These are phyloP conservation scores for Trachemys scripta DNA, from an alignment of 2,113 vertebrate genomes.

Conservation along the genomic window DNA sequence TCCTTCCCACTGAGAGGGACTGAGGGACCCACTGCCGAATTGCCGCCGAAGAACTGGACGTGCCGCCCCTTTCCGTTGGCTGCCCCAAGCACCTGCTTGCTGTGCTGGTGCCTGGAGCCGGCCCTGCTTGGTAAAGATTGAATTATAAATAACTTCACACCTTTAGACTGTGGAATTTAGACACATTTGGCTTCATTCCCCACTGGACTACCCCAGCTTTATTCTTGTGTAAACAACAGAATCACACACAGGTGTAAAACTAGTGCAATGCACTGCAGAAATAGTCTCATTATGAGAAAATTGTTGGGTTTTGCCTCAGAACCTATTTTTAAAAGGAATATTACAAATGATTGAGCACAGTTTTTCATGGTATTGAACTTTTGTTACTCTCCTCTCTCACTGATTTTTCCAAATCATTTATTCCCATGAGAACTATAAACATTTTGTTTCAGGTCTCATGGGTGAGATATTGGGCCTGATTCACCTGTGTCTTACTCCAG, in stretches of 20 bases:
- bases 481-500: not conserved
- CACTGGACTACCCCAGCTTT: not conserved
- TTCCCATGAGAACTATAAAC: not conserved
- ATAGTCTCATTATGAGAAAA: not conserved
- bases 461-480: not conserved
- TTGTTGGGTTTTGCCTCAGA: not conserved
- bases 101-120: no score
- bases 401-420: not conserved
- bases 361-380: not conserved
- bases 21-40: no score
- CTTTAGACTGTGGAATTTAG: not conserved
- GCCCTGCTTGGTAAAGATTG: not conserved
- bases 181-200: not conserved
- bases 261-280: not conserved
- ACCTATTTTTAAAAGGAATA: not conserved
- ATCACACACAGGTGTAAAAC: not conserved
- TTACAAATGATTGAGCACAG: not conserved
- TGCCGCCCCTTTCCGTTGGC: no score
- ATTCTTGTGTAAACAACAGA: not conserved
- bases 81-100: no score
- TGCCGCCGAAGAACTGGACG: no score
- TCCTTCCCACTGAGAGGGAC: no score
- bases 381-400: not conserved
- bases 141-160: not conserved
- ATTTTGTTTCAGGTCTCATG: not conserved